phyloP scores from a whole-genome alignment of 2,888 invertebrate genomes.

The Dysmachus trigonus region DNA sequence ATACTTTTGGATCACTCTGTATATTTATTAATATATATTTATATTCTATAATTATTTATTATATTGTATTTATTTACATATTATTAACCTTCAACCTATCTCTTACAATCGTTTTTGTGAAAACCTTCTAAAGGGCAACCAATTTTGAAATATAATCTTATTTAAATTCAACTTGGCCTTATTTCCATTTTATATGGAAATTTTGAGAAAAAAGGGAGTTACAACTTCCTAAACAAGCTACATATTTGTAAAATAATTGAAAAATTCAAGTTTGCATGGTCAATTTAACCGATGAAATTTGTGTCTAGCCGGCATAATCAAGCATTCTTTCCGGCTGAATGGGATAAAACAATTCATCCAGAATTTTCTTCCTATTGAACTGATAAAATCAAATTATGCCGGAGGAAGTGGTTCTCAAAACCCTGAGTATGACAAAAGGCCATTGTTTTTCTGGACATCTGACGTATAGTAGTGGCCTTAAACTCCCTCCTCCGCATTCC shows the following conservation, averaged over 20 bases:
- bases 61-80: no score
- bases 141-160: not conserved
- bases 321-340: slow-evolving; percentile 1
- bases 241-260: not conserved
- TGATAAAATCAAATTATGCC: slow-evolving; percentile 42
- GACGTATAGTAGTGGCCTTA: slow-evolving; percentile 17
- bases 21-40: no score
- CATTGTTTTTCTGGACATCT: slow-evolving; percentile 35
- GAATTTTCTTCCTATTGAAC: slow-evolving; percentile 38
- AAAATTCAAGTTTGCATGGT: not conserved
- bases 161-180: not conserved
- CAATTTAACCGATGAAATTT: not conserved
- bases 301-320: not conserved
- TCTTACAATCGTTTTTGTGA: no score
- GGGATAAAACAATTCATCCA: slow-evolving; percentile 27
- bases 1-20: no score
- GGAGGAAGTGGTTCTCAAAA: slow-evolving; percentile 10
- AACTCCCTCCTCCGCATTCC: slow-evolving; percentile 13
- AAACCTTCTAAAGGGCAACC: not conserved
- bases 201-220: not conserved
- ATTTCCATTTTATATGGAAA: not conserved
- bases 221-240: not conserved
- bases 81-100: no score
- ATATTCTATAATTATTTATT: no score
- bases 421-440: slow-evolving; percentile 33